These are phyloP conservation scores for Drosophila azteca DNA, from an alignment of 1,140 invertebrate species.

Conservation along the genomic window DNA sequence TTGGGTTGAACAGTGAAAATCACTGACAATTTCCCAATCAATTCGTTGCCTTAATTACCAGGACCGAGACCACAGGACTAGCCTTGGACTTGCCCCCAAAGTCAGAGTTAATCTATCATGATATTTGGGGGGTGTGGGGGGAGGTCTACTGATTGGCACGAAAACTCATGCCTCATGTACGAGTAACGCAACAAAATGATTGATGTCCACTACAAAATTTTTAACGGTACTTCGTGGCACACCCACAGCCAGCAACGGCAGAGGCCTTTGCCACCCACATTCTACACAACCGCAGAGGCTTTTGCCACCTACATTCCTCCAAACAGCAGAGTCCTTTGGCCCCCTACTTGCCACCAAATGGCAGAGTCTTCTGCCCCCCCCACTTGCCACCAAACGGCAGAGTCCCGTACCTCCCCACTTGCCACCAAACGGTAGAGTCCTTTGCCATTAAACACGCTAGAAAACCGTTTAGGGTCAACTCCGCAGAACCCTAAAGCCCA, in stretches of 20 bases:
- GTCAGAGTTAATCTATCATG: constrained; percentile 41
- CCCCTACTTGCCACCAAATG: too few relatives aligned
- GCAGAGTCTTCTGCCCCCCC: too few relatives aligned
- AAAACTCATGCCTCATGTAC: constrained; percentile 19
- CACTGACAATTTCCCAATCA: constrained; percentile 1
- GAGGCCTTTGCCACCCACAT: too few relatives aligned
- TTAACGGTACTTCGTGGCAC: constrained; percentile 29
- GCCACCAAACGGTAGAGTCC: too few relatives aligned
- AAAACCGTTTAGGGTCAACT: not conserved
- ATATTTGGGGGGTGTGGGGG: constrained; percentile 10
- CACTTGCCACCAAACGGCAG: too few relatives aligned
- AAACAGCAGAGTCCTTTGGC: too few relatives aligned
- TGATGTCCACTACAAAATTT: constrained; percentile 53
- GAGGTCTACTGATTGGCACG: constrained; percentile 40
- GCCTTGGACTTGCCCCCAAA: constrained; percentile 15
- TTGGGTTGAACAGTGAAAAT: constrained; percentile 8
- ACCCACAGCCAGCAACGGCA: too few relatives aligned
- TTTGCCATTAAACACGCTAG: not conserved
- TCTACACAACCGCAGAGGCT: too few relatives aligned
- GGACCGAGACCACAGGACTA: not conserved
- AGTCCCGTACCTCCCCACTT: too few relatives aligned
- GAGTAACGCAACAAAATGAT: constrained; percentile 38
- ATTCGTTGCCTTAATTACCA: constrained; percentile 31
- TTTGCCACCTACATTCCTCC: too few relatives aligned
- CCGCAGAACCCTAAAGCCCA: constrained; percentile 16